Evolutionary conservation across 2,888 invertebrate species (phyloP).

Genomic region (Nemurella pictetii): DNA sequence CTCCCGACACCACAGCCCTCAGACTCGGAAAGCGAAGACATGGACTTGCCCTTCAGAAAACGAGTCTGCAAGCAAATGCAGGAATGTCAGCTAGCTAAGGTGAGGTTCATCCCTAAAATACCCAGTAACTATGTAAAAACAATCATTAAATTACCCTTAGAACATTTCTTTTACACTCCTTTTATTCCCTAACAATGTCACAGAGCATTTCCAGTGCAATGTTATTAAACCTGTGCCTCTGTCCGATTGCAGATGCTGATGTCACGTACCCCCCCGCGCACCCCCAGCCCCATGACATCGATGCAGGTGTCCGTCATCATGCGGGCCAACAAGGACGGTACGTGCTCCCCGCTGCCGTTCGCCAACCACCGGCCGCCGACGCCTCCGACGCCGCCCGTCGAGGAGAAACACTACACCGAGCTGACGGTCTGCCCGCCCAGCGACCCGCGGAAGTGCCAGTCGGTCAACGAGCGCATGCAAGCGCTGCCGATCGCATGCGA

Average conservation of each 20-base stretch:
- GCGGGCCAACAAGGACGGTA: slow-evolving; percentile 81
- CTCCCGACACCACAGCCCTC: slow-evolving; percentile 82
- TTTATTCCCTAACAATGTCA: neutral
- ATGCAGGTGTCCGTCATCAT: slow-evolving; percentile 76
- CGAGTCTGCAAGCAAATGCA: slow-evolving; percentile 51
- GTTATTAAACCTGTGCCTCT: neutral
- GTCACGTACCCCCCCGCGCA: slow-evolving; percentile 44
- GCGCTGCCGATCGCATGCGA: neutral
- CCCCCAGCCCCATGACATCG: slow-evolving; percentile 53
- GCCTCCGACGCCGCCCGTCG: neutral
- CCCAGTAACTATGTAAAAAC: neutral
- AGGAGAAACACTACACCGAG: slow-evolving; percentile 49
- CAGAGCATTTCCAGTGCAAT: neutral
- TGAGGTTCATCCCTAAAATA: slow-evolving; percentile 44
- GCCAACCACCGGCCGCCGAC: slow-evolving; percentile 20
- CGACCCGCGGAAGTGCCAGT: neutral
- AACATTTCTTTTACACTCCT: no score
- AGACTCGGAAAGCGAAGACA: slow-evolving; percentile 70
- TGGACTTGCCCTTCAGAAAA: slow-evolving; percentile 57
- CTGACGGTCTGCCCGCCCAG: slow-evolving; percentile 44
- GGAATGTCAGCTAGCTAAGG: slow-evolving; percentile 58
- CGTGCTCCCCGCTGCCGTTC: slow-evolving; percentile 56
- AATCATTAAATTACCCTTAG: neutral
- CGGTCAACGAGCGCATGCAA: neutral
- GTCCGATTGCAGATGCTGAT: slow-evolving; percentile 49